phyloP scores from a whole-genome alignment of 2,113 vertebrate genomes.

The Sylvietta virens region DNA sequence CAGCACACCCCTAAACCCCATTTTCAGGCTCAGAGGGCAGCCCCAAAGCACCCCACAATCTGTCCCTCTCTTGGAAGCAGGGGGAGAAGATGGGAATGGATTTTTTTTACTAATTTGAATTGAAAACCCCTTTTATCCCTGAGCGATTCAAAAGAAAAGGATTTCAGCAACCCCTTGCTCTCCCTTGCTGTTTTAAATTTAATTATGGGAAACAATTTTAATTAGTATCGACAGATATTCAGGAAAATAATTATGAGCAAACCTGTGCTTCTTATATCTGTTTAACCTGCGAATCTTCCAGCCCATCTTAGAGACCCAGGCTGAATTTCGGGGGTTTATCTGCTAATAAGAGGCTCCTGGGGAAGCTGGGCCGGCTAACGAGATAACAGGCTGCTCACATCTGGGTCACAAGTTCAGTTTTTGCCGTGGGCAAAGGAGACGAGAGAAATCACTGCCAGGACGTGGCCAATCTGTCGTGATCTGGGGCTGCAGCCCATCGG shows the following conservation, averaged over 20 bases:
- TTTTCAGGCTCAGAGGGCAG: neutral
- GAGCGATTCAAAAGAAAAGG: neutral
- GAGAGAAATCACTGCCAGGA: neutral
- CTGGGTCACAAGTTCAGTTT: conserved; percentile 54
- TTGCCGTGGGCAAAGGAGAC: neutral
- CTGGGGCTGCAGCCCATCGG: neutral
- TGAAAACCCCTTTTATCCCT: neutral
- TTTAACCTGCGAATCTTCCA: neutral
- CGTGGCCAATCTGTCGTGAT: neutral
- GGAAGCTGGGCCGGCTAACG: neutral
- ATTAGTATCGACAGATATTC: conserved; percentile 32
- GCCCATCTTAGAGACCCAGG: neutral
- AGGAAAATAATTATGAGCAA: conserved; percentile 5
- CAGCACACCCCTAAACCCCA: neutral
- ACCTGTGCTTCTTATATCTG: neutral
- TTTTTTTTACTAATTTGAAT: neutral
- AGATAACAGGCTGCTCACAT: conserved; percentile 20
- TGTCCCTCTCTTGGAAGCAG: neutral
- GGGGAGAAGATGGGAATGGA: neutral
- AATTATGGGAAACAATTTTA: conserved; percentile 33
- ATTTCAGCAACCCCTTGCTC: neutral
- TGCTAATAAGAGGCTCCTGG: neutral
- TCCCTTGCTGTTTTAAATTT: neutral
- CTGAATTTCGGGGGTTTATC: neutral
- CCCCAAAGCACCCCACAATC: neutral